Conservation (phyloP, 2,113 vertebrate genomes). For the Anoura caudifer region DNA sequence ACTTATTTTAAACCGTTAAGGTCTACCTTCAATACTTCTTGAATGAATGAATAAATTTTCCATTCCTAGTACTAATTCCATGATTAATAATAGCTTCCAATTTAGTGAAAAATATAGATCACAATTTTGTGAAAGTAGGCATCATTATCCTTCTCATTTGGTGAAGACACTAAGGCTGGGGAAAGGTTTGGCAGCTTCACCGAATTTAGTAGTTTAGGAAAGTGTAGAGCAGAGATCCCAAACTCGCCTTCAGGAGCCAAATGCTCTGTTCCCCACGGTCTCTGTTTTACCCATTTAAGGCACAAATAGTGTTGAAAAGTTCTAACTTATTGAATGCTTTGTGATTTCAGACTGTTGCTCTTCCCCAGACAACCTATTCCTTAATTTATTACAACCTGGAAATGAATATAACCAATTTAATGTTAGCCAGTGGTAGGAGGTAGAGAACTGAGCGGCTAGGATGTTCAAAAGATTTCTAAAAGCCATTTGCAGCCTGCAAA, state of each 20-base stretch:
- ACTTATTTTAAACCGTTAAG: not conserved
- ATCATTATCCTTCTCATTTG: not conserved
- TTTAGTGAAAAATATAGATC: not conserved
- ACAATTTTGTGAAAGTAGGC: not conserved
- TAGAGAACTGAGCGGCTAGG: conserved; percentile 47
- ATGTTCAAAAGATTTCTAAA: conserved; percentile 75
- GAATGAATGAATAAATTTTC: not conserved
- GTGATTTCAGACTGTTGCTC: not conserved
- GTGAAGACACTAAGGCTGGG: not conserved
- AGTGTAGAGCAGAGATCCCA: not conserved
- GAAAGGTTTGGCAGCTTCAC: not conserved
- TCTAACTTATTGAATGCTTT: not conserved
- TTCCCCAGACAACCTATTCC: not conserved
- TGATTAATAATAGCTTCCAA: not conserved
- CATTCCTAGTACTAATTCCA: not conserved
- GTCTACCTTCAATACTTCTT: not conserved
- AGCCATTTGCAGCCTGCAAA: conserved; percentile 72
- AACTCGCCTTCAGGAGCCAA: not conserved
- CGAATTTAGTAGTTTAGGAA: not conserved
- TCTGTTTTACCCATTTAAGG: not conserved
- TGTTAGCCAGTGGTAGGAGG: not conserved
- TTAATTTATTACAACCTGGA: conserved; percentile 27
- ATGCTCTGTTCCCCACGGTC: not conserved
- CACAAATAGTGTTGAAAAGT: not conserved
- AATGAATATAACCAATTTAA: conserved; percentile 26